A percentile compares a stretch with the other conserved stretches of the same genome.
These are phyloP conservation scores for Ochropacha duplaris DNA, from an alignment of 2,888 invertebrate genomes.

Conservation along the genomic window DNA sequence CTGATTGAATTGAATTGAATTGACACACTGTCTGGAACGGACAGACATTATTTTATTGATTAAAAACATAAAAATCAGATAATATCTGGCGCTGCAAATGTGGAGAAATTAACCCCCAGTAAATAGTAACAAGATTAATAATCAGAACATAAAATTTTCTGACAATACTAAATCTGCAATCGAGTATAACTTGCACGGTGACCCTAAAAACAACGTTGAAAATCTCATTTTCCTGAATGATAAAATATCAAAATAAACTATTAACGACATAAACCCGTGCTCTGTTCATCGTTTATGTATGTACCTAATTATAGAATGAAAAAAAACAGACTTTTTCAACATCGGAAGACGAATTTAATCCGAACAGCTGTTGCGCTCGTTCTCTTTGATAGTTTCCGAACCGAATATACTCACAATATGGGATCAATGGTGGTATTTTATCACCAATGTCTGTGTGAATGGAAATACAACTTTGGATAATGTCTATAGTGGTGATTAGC, in stretches of 20 bases:
- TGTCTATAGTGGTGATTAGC: background rate
- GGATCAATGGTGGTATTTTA: slow-evolving; percentile 9
- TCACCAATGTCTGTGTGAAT: background rate
- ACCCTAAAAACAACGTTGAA: too few species aligned
- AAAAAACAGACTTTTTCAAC: slow-evolving; percentile 51
- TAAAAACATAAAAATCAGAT: too few species aligned
- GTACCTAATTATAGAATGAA: slow-evolving; percentile 46
- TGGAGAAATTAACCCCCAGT: too few species aligned
- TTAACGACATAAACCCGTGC: slow-evolving; percentile 34
- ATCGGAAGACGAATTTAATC: slow-evolving; percentile 61
- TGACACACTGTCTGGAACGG: too few species aligned
- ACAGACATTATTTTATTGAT: too few species aligned
- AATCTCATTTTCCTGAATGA: background rate
- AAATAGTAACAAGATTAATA: too few species aligned
- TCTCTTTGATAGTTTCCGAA: slow-evolving; percentile 28
- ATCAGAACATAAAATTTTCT: too few species aligned
- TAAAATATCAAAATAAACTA: slow-evolving; percentile 14
- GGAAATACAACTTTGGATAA: background rate
- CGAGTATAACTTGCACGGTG: too few species aligned
- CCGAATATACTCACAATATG: slow-evolving; percentile 22
- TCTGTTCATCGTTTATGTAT: slow-evolving; percentile 38
- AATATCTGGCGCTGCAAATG: too few species aligned
- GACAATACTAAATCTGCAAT: too few species aligned
- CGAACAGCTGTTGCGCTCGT: slow-evolving; percentile 58
- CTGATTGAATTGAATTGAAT: too few species aligned